phyloP scores from a whole-genome alignment of 1,140 invertebrate genomes.

The Thaumatotibia leucotreta region DNA sequence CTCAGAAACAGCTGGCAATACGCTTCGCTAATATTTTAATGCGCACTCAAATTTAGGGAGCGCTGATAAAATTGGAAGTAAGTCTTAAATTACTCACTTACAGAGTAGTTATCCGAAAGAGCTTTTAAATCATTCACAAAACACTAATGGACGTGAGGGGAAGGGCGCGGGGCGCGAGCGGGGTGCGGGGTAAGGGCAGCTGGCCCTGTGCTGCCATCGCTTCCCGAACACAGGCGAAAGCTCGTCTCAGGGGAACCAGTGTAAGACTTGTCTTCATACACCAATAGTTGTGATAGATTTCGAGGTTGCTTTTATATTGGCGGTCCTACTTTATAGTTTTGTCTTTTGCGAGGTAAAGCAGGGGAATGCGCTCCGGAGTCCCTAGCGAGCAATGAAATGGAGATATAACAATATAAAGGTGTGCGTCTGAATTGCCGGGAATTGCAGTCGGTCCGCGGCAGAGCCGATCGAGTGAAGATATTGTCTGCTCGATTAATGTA shows the following conservation, averaged over 20 bases:
- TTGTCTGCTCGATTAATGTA: background rate
- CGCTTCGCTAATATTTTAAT: slow-evolving; percentile 66
- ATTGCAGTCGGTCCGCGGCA: slow-evolving; percentile 49
- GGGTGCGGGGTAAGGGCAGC: slow-evolving; percentile 43
- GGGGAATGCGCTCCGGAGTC: slow-evolving; percentile 32
- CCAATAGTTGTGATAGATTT: background rate
- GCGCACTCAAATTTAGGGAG: slow-evolving; percentile 73
- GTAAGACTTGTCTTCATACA: background rate
- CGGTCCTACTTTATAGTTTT: background rate
- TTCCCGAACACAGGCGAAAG: background rate
- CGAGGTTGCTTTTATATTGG: background rate
- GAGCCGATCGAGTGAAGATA: slow-evolving; percentile 3
- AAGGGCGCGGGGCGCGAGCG: slow-evolving; percentile 31
- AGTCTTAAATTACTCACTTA: slow-evolving; percentile 76
- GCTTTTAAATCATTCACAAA: slow-evolving; percentile 77
- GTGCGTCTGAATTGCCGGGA: slow-evolving; percentile 63
- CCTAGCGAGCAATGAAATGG: slow-evolving; percentile 71
- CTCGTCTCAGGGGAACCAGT: background rate
- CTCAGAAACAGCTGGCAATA: slow-evolving; percentile 19
- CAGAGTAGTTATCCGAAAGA: slow-evolving; percentile 76
- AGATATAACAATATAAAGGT: slow-evolving; percentile 75
- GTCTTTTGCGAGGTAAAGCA: background rate
- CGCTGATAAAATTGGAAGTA: slow-evolving; percentile 74
- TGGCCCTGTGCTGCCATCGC: slow-evolving; percentile 19
- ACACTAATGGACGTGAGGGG: slow-evolving; percentile 74